phyloP scores from a whole-genome alignment of 2,797 vertebrate species.

The Tokudaia tokunoshimensis region DNA sequence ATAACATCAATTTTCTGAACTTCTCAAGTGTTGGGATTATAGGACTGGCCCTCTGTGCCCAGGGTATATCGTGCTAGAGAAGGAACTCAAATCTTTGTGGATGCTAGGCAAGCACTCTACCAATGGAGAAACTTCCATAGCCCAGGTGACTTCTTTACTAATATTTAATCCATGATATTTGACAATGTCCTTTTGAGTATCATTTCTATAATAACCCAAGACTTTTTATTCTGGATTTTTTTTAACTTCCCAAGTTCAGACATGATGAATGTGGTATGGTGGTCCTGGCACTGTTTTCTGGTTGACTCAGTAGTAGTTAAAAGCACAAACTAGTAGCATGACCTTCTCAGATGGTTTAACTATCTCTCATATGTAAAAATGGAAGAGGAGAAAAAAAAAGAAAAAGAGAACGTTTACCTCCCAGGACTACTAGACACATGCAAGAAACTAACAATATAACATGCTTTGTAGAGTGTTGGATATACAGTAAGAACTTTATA shows the following conservation, averaged over 20 bases:
- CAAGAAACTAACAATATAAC: neutral
- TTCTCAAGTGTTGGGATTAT: neutral
- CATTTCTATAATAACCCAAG: slow-evolving; percentile 10
- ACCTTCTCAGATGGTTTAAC: neutral
- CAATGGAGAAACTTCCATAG: neutral
- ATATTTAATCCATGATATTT: slow-evolving; percentile 23
- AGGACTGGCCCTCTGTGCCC: neutral
- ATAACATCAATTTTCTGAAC: neutral
- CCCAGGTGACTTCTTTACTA: neutral
- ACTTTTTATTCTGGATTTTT: neutral
- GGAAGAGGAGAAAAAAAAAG: neutral
- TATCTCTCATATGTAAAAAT: slow-evolving; percentile 46
- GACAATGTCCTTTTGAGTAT: neutral
- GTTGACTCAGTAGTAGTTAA: neutral
- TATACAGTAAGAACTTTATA: neutral
- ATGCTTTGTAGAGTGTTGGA: neutral
- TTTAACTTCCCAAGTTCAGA: slow-evolving; percentile 1
- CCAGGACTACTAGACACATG: neutral
- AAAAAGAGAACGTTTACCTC: neutral
- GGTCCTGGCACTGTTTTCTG: neutral
- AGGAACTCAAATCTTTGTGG: neutral
- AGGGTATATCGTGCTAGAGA: neutral
- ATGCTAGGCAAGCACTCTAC: neutral
- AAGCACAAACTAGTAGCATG: neutral
- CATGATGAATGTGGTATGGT: neutral